Base-by-base conservation (phyloP, 2,113 vertebrate genomes). In the Pygathrix nemaeus region DNA sequence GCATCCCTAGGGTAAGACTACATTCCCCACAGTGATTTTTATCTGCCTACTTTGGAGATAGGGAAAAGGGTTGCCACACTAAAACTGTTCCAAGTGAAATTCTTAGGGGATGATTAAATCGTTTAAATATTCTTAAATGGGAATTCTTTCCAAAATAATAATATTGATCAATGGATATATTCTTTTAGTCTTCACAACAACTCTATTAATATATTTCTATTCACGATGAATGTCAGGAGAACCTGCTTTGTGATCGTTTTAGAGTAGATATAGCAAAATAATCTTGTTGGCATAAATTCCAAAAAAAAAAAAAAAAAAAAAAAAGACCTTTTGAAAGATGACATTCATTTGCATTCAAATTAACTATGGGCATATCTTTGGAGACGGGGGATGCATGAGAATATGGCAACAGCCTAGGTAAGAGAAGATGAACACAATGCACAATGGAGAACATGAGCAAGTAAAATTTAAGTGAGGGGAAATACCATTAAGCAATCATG, bases 41-140 rank as follows among this genome's bases (percentile, higher is more conserved):
- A 81, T 6, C 10, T 96, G 30, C 14, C 30, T 90, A 73, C 1
- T 87, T 79, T 83, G 32, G 66, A 72, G 14, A 6, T 80, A 50
- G 32, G 4, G 3, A 43, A 85, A 88, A 61, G 0, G 8, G 23
- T n/a, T 4, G 1, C 27, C 20, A 81, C 18, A 72, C 27, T 90
- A 76, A 81, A 95, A 75, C 20, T 76, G 8, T 13, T 72, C 50
- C 43, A 97, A 95, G 55, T 66, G 40, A 93, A 92, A 84, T 75
- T 88, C 11, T 32, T 72, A 75, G 10, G 32, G 7, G 16, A 68
- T 83, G n/a, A 82, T 2, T 61, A 70, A 79, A 55, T 16, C 30
- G 48, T 48, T 95, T 76, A 52, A 93, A 45, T 91, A 81, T 85
- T 86, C 38, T n/a, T 64, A 94, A 76, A 68, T 59, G 40, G 20